Evolutionary conservation across 2,113 vertebrate species (phyloP).

Genomic region (Gallinago jamesoni): DNA sequence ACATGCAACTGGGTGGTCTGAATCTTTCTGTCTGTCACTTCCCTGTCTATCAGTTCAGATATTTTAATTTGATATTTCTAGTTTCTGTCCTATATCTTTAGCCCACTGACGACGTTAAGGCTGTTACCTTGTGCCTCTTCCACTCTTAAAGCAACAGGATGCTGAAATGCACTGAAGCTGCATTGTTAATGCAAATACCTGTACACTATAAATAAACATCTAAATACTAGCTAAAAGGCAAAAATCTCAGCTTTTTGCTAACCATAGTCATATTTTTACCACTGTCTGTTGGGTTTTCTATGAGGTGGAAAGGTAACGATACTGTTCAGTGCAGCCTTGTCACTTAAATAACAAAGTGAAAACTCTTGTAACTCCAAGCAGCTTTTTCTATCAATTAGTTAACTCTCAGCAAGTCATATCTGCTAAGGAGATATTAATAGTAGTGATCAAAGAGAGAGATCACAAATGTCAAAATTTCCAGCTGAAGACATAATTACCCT

Average conservation of each 20-base stretch:
- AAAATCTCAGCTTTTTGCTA: not conserved
- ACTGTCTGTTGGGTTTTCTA: not conserved
- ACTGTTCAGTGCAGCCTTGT: not conserved
- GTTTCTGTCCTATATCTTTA: not conserved
- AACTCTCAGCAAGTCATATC: conserved; percentile 39
- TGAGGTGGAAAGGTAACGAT: not conserved
- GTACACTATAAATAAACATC: not conserved
- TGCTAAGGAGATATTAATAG: conserved; percentile 65
- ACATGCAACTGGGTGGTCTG: fast-evolving
- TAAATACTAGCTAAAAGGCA: not conserved
- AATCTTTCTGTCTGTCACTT: not conserved
- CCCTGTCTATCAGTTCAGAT: not conserved
- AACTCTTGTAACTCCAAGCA: conserved; percentile 8
- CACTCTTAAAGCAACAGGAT: not conserved
- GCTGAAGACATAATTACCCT: conserved; percentile 67
- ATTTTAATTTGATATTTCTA: not conserved
- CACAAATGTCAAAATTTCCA: conserved; percentile 65
- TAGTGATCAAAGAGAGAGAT: conserved; percentile 49
- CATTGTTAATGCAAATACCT: not conserved
- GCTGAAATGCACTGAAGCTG: not conserved
- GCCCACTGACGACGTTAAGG: not conserved
- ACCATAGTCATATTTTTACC: not conserved
- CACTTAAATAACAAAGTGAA: not conserved
- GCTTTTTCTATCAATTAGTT: conserved; percentile 42
- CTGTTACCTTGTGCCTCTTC: not conserved